Base-by-base conservation (phyloP, 2,797 vertebrate genomes). In the Corythornis leucogaster region DNA sequence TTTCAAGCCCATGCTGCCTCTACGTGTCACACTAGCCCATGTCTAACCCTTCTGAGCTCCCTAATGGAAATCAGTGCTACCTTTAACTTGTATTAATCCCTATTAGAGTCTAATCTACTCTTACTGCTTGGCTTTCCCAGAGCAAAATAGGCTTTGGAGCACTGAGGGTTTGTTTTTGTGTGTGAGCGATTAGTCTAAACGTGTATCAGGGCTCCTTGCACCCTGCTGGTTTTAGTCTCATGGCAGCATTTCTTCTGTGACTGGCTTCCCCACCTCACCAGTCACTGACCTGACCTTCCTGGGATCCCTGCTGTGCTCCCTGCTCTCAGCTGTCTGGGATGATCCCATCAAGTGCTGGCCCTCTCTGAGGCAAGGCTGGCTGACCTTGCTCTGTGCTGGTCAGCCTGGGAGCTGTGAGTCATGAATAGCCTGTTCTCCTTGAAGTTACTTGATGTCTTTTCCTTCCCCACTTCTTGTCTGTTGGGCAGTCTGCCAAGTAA, bases 51-150 rank as follows among this genome's bases (percentile, higher is more conserved):
- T 76, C 69, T 81, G 21, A 21, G 83, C 79, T 80, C 55, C 10
- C 11, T 24, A 24, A 76, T 83, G 81, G 93, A 90, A 94, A 69
- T 85, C 1, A 38, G 59, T 79, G 59, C 59, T 89, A 57, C 79
- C 81, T 95, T 58, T 92, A 89, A 62, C 63, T 85, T 85, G 51
- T 87, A 92, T 94, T 96, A 96, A 96, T 93, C 93, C 94, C 59
- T 90, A 67, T 94, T 94, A 94, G 86, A 62, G 90, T 73, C 92
- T 96, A 95, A 95, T 95, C 95, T 94, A 83, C 90, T 91, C 79
- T 92, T 96, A 81, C 63, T 79, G 89, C 69, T 94, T 0, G 2
- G 93, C 90, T 94, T 94, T 92, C 79, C 53, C 2, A 4, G 86
- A 73, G 63, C 55, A 67, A 80, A 90, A 77, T 66, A 91, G 84